A percentile compares a stretch with the other conserved stretches of the same genome.
phyloP scores from a whole-genome alignment of 2,797 vertebrate genomes.

The Pangasius larnaudii region DNA sequence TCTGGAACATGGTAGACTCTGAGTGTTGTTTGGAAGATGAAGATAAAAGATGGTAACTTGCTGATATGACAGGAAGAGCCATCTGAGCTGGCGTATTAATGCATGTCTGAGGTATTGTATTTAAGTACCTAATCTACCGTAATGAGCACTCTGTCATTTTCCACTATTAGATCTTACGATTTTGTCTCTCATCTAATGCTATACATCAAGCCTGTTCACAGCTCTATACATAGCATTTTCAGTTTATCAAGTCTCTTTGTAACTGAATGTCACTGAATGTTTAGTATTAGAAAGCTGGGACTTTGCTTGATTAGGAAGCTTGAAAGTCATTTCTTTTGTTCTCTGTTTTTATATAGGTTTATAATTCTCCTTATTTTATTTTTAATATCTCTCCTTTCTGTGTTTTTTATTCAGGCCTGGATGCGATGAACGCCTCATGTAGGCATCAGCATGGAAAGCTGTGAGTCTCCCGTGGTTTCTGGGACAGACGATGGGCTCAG shows the following conservation, averaged over 20 bases:
- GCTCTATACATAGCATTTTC: constrained; percentile 53
- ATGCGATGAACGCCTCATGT: constrained; percentile 99
- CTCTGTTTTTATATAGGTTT: constrained; percentile 25
- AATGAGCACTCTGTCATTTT: constrained; percentile 81
- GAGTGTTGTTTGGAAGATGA: constrained; percentile 82
- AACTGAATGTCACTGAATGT: constrained; percentile 46
- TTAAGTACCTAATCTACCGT: constrained; percentile 83
- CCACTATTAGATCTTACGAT: constrained; percentile 75
- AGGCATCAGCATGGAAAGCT: constrained; percentile 99
- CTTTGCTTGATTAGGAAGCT: constrained; percentile 45
- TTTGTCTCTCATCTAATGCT: constrained; percentile 69
- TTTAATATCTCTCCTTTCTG: constrained; percentile 60
- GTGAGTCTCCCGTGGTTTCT: constrained; percentile 98
- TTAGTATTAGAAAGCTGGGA: constrained; percentile 44
- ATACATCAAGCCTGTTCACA: constrained; percentile 69
- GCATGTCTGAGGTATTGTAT: constrained; percentile 81
- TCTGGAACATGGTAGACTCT: constrained; percentile 77
- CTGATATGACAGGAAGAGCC: constrained; percentile 82
- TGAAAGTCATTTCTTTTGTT: constrained; percentile 39
- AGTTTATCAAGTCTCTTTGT: constrained; percentile 57
- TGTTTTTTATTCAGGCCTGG: constrained; percentile 85
- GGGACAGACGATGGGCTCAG: constrained; percentile 99
- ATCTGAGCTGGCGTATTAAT: constrained; percentile 80
- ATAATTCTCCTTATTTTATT: constrained; percentile 45
- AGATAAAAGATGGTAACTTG: constrained; percentile 82